Conservation (phyloP, 2,113 vertebrate species). For the Solea solea region DNA sequence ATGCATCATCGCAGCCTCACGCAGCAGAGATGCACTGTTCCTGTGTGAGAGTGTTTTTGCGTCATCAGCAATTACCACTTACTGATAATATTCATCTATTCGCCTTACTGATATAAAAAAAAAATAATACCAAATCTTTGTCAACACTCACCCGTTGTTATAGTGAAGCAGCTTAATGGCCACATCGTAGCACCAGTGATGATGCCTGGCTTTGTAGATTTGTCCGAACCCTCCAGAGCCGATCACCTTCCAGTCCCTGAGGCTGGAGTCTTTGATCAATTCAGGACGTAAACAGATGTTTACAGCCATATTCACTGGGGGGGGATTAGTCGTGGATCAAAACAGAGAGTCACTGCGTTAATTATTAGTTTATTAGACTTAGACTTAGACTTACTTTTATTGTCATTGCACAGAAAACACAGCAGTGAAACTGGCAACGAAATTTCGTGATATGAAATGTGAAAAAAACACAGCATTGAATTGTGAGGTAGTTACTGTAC, state of each 20-base stretch:
- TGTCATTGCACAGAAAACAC: too few relatives aligned
- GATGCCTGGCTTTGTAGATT: slow-evolving; percentile 74
- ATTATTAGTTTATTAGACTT: too few relatives aligned
- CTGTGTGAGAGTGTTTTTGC: slow-evolving; percentile 26
- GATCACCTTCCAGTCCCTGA: slow-evolving; percentile 60
- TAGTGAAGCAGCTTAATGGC: slow-evolving; percentile 66
- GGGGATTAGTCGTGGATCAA: background rate
- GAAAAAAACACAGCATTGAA: too few relatives aligned
- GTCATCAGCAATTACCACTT: background rate
- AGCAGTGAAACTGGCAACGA: too few relatives aligned
- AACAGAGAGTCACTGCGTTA: background rate
- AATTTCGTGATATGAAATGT: too few relatives aligned
- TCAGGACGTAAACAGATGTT: fast-evolving
- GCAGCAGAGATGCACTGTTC: slow-evolving; percentile 41
- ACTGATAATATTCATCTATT: background rate
- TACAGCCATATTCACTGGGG: slow-evolving; percentile 66
- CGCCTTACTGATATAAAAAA: too few relatives aligned
- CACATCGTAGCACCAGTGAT: slow-evolving; percentile 55
- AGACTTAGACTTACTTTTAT: too few relatives aligned
- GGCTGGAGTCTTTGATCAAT: slow-evolving; percentile 35
- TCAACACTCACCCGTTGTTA: slow-evolving; percentile 64
- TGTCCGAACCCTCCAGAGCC: slow-evolving; percentile 79
- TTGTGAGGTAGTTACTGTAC: too few relatives aligned
- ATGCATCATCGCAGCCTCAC: slow-evolving; percentile 73
- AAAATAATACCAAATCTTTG: too few relatives aligned